These are phyloP conservation scores for Conistra vaccinii DNA, from an alignment of 2,888 invertebrate genomes.

Conservation along the genomic window DNA sequence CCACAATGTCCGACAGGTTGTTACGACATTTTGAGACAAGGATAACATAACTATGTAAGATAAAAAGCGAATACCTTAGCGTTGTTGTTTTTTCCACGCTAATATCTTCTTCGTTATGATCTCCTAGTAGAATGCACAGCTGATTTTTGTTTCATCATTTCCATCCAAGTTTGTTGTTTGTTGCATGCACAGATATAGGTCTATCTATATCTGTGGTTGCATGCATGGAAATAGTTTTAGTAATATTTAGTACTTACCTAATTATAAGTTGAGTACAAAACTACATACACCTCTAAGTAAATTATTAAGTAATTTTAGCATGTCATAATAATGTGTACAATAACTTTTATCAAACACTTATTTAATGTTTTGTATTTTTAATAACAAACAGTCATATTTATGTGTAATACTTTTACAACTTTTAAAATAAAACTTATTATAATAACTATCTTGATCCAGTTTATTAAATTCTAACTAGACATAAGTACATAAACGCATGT, in stretches of 20 bases:
- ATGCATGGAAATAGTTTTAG: background rate
- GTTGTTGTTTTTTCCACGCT: slow-evolving; percentile 25
- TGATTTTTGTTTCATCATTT: slow-evolving; percentile 65
- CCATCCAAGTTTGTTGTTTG: background rate
- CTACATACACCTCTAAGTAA: background rate
- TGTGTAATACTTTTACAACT: background rate
- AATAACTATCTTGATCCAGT: background rate
- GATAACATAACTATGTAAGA: slow-evolving; percentile 56
- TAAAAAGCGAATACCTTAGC: slow-evolving; percentile 24
- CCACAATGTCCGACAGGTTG: slow-evolving; percentile 33
- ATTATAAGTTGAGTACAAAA: slow-evolving; percentile 15
- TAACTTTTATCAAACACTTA: background rate
- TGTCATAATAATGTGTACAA: slow-evolving; percentile 4
- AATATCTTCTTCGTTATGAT: slow-evolving; percentile 45
- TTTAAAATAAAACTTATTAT: background rate
- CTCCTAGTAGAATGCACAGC: slow-evolving; percentile 62
- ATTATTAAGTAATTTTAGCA: slow-evolving; percentile 3
- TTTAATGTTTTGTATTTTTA: background rate
- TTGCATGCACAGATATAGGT: slow-evolving; percentile 16
- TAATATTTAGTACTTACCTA: background rate
- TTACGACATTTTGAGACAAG: slow-evolving; percentile 64
- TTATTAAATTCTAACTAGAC: background rate
- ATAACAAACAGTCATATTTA: background rate
- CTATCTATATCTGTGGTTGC: too few relatives aligned
- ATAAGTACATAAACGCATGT: background rate